These are phyloP conservation scores for Melipona beecheii DNA, from an alignment of 2,888 invertebrate genomes.

Conservation along the genomic window DNA sequence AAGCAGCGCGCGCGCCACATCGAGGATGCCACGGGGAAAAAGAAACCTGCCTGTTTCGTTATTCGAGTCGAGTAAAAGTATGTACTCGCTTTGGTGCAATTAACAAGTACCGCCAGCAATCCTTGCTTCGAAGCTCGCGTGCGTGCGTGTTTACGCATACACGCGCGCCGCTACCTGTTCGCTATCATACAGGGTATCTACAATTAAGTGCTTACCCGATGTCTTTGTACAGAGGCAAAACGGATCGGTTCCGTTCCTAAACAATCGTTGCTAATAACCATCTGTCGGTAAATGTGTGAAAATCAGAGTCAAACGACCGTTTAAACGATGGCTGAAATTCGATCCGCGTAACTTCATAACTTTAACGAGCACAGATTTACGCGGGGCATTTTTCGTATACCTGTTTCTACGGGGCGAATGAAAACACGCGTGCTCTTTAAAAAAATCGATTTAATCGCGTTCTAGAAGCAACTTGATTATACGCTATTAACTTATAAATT, in stretches of 20 bases:
- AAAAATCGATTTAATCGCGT: too few relatives aligned
- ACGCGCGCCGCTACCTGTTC: conserved; percentile 22
- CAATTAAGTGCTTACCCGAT: neutral
- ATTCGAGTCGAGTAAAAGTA: conserved; percentile 58
- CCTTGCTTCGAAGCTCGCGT: conserved; percentile 33
- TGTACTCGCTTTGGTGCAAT: conserved; percentile 53
- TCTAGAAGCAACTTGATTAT: too few relatives aligned
- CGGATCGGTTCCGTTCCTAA: neutral
- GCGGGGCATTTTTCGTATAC: too few relatives aligned
- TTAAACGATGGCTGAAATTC: neutral
- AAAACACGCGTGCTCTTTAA: too few relatives aligned
- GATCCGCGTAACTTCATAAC: neutral
- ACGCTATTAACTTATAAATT: too few relatives aligned
- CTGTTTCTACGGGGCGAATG: too few relatives aligned
- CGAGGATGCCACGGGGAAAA: neutral
- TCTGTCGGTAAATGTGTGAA: neutral
- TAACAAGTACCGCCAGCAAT: conserved; percentile 50
- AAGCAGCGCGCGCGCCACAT: neutral
- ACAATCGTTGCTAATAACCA: neutral
- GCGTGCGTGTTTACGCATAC: conserved; percentile 27
- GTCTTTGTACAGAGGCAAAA: conserved; percentile 4
- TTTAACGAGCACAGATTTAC: neutral
- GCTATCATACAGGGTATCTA: conserved; percentile 24
- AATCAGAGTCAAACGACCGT: neutral
- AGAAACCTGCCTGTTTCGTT: conserved; percentile 45